Evolutionary conservation across 2,888 invertebrate genomes (phyloP).

Genomic region (Microctonus hyperodae): DNA sequence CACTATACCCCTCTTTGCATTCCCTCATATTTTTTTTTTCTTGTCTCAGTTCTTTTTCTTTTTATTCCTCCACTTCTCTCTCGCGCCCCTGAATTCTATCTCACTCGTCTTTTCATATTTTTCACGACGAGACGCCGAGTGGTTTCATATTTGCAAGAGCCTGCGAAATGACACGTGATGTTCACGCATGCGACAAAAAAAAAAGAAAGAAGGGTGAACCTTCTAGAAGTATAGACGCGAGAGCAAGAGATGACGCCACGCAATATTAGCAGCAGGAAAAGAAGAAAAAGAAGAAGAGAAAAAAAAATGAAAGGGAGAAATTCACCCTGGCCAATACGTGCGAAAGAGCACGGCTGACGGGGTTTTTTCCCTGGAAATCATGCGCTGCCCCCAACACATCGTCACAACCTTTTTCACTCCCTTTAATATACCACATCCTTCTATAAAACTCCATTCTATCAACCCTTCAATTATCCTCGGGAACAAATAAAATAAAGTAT

Average conservation of each 20-base stretch:
- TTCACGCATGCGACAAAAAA: conserved; percentile 46
- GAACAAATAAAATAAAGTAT: neutral
- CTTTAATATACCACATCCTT: neutral
- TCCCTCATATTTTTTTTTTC: neutral
- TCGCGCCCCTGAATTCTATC: no score
- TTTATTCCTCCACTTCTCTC: conserved; percentile 6
- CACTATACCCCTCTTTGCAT: neutral
- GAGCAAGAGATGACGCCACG: neutral
- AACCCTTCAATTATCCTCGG: neutral
- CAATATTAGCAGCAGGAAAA: neutral
- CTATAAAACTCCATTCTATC: neutral
- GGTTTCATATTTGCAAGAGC: conserved; percentile 45
- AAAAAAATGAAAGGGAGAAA: neutral
- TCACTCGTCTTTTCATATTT: conserved; percentile 12
- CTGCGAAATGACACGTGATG: conserved; percentile 56
- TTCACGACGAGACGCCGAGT: conserved; percentile 10
- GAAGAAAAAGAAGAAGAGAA: neutral
- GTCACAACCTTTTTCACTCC: conserved; percentile 2
- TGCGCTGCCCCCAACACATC: conserved; percentile 1
- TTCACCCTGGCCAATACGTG: conserved; percentile 36
- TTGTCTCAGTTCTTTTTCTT: neutral
- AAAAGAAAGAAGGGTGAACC: conserved; percentile 13
- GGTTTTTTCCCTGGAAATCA: conserved; percentile 23
- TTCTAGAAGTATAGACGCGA: neutral
- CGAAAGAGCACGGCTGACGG: conserved; percentile 40